Base-by-base conservation (phyloP, 1,140 invertebrate genomes). In the Trichonephila clavipes region DNA sequence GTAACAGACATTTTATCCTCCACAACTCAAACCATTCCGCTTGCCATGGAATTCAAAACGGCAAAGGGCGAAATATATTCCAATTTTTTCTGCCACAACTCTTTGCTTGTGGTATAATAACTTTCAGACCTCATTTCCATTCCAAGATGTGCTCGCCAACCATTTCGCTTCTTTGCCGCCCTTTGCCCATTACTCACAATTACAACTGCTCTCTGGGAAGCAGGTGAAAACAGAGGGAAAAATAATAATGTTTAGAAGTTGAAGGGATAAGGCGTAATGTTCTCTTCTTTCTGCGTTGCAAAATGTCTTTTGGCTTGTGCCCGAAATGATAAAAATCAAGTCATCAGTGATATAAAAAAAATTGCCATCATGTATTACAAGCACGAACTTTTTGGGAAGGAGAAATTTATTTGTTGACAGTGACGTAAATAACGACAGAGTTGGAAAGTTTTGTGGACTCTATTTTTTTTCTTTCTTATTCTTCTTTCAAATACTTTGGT, bases 261-360 rank as follows among this genome's bases (percentile, higher is more conserved):
- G 16, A 51, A 83, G 24, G 82, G 5, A 83, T 59, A 83, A 59
- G 58, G 16, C 14, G n/a, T 83, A 58, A 77, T 77, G 72, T 40
- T 72, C 28, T n/a, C 16, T 40, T 34, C 28, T 77, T 83, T 51
- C 82, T 83, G 28, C 28, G 10, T 58, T 7, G n/a, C 21, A 51
- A 83, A 59, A 51, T 2, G 44, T 16, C 18, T 34, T 3, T 18
- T 77, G 72, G 72, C 72, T 77, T 34, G 72, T 77, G 72, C 28
- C 72, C 28, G 28, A 77, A 77, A 77, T 77, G 72, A 77, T 34
- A 77, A 77, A 77, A 77, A 77, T 77, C 72, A 77, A 77, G 72
- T 77, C 72, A 77, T 51, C 82, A 83, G 28, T 21, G 2, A 58
- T 28, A 83, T 6, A 83, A 83, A 83, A 85, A 61, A 61, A 61